Evolutionary conservation across 2,113 vertebrate species (phyloP).

Genomic region (Pangasianodon gigas): DNA sequence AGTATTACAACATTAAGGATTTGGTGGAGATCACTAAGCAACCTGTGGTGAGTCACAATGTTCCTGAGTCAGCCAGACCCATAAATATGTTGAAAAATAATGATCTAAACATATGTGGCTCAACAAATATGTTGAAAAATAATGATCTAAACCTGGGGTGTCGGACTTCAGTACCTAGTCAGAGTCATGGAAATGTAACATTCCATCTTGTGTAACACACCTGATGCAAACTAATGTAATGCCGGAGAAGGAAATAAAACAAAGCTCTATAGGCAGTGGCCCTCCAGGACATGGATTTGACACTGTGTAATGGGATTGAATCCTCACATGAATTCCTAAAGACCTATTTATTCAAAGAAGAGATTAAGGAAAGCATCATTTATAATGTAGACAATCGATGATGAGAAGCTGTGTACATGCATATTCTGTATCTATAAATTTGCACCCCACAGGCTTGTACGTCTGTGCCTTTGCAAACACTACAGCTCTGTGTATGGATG

Average conservation of each 20-base stretch:
- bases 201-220: background rate
- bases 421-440: background rate
- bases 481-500: background rate
- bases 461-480: background rate
- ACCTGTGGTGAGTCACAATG: constrained; percentile 83
- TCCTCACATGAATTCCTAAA: background rate
- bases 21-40: constrained; percentile 97
- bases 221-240: background rate
- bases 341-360: background rate
- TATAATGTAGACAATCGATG: background rate
- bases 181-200: background rate
- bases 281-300: background rate
- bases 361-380: background rate
- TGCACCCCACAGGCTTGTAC: background rate
- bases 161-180: background rate
- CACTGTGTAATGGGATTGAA: background rate
- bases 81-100: background rate
- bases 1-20: constrained; percentile 97
- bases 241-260: background rate
- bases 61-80: constrained; percentile 26
- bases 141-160: background rate
- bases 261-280: background rate
- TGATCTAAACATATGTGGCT: background rate
- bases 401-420: background rate
- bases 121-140: background rate